Evolutionary conservation across 35 echinoderm and acorn worm genomes (phyloP).

Genomic region (Holothuria glaberrima): DNA sequence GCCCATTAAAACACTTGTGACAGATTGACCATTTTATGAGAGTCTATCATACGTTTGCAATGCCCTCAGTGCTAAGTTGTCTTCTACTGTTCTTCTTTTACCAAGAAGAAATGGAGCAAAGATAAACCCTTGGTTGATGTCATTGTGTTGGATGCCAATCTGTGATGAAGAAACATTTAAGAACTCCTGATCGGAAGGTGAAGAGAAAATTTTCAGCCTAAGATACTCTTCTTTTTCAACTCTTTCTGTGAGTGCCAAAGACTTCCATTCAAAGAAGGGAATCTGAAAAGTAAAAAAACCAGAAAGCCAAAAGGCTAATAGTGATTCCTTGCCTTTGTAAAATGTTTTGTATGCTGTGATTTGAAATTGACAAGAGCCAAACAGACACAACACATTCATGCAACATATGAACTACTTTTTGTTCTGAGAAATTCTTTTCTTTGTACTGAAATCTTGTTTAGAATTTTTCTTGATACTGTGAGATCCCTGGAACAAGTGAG

Average conservation of each 20-base stretch:
- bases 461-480: too few species aligned
- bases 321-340: too few species aligned
- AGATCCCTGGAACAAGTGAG: too few species aligned
- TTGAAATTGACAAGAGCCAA: too few species aligned
- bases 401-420: too few species aligned
- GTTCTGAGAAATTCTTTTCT: too few species aligned
- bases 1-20: too few species aligned
- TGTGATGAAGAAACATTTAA: background rate
- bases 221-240: constrained; percentile 75
- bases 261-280: constrained; percentile 83
- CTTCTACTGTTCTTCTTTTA: constrained; percentile 33
- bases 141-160: background rate
- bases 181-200: background rate
- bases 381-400: too few species aligned
- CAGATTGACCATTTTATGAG: background rate
- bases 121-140: background rate
- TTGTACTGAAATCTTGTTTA: too few species aligned
- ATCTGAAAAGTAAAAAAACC: constrained; percentile 39
- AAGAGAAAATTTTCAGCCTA: constrained; percentile 52
- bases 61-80: constrained; percentile 60
- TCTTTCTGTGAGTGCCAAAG: constrained; percentile 54
- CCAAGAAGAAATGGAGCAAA: constrained; percentile 25
- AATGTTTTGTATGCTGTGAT: too few species aligned
- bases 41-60: constrained; percentile 61
- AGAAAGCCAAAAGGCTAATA: too few species aligned